These are phyloP conservation scores for Mobula birostris DNA, from an alignment of 2,113 vertebrate species.

Conservation along the genomic window DNA sequence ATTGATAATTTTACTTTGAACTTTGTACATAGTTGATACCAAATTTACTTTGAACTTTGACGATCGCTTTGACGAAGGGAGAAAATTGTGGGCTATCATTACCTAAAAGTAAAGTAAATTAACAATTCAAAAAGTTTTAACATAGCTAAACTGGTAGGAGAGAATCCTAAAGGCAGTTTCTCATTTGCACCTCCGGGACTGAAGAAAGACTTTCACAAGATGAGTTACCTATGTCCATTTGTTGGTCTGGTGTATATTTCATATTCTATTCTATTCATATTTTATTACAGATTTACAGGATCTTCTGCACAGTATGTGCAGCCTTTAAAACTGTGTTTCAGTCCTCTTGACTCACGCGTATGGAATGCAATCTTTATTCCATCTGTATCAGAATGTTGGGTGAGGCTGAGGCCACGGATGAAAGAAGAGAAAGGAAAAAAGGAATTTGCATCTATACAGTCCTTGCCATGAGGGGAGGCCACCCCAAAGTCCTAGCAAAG, in stretches of 20 bases:
- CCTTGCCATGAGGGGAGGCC: neutral
- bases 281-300: constrained; percentile 31
- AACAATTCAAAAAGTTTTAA: no score
- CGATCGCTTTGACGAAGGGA: no score
- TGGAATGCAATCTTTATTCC: constrained; percentile 21
- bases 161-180: no score
- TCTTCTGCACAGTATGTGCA: constrained; percentile 25
- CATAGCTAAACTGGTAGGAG: no score
- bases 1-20: no score
- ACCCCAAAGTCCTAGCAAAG: no score
- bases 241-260: neutral
- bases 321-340: constrained; percentile 25
- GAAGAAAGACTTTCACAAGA: neutral
- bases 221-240: neutral
- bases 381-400: neutral
- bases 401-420: neutral
- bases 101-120: no score
- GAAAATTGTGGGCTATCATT: no score
- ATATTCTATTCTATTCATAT: no score
- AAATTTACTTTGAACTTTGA: no score
- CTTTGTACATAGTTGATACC: no score
- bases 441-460: neutral
- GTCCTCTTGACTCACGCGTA: neutral
- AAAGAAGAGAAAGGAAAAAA: neutral
- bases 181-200: no score